A percentile compares a stretch with the other conserved stretches of the same genome.
Conservation (phyloP, 2,888 invertebrate species). For the Syrista parreyssii region DNA sequence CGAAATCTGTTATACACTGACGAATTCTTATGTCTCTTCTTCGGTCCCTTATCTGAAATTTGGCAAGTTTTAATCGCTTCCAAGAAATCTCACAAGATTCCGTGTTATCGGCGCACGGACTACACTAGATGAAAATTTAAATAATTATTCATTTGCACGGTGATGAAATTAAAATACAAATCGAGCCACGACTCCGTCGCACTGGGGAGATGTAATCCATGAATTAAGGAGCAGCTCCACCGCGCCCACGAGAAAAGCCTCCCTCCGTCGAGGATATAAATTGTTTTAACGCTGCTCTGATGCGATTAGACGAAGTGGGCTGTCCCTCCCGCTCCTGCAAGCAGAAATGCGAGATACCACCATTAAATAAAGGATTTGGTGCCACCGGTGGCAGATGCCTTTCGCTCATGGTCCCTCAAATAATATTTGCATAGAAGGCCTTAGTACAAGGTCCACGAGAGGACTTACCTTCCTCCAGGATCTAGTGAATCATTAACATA, state of each 20-base stretch:
- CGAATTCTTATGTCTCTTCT: not conserved
- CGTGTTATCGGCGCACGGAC: not conserved
- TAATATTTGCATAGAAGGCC: slow-evolving; percentile 43
- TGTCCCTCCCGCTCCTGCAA: slow-evolving; percentile 17
- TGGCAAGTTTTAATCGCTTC: not conserved
- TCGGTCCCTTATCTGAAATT: not conserved
- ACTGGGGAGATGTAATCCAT: slow-evolving; percentile 31
- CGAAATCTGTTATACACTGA: not conserved
- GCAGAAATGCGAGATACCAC: slow-evolving; percentile 26
- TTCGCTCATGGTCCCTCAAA: slow-evolving; percentile 28
- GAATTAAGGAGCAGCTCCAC: slow-evolving; percentile 41
- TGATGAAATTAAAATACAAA: slow-evolving; percentile 44
- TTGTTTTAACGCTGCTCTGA: slow-evolving; percentile 44
- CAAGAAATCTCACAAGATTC: not conserved
- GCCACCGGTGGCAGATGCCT: slow-evolving; percentile 26
- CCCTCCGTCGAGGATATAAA: slow-evolving; percentile 39
- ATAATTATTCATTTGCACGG: slow-evolving; percentile 46
- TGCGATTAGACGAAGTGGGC: slow-evolving; percentile 35
- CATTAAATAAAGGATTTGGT: slow-evolving; percentile 43
- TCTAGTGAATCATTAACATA: not conserved
- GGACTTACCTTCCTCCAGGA: not conserved
- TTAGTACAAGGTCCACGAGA: not conserved
- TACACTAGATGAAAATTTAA: slow-evolving; percentile 28
- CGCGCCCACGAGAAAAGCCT: slow-evolving; percentile 29
- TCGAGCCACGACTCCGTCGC: slow-evolving; percentile 23